Evolutionary conservation across 2,113 vertebrate genomes (phyloP).

Genomic region (Xerus inauris): DNA sequence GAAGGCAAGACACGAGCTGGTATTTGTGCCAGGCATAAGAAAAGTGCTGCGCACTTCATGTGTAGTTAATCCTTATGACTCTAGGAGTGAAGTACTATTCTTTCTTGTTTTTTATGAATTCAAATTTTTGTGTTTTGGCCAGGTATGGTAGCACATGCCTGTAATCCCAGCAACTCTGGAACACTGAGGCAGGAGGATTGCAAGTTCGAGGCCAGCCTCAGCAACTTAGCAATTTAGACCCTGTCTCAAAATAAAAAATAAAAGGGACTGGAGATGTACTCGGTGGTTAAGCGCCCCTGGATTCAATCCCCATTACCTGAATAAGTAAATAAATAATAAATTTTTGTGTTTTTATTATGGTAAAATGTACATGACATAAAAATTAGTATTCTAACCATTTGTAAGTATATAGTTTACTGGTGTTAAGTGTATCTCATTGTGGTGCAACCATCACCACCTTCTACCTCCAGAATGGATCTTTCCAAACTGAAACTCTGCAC

Average conservation of each 20-base stretch:
- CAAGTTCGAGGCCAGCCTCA: too few relatives aligned
- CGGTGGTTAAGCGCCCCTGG: too few relatives aligned
- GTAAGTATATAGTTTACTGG: neutral
- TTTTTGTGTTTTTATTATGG: neutral
- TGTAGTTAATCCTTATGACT: neutral
- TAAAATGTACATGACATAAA: neutral
- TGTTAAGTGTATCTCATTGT: neutral
- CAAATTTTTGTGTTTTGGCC: too few relatives aligned
- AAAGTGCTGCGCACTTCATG: fast-evolving
- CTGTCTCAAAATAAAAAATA: too few relatives aligned
- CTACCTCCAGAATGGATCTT: neutral
- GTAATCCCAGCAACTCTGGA: too few relatives aligned
- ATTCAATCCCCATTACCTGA: too few relatives aligned
- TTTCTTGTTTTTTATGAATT: neutral
- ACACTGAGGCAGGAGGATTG: too few relatives aligned
- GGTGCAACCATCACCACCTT: neutral
- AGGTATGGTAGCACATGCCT: too few relatives aligned
- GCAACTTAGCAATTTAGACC: too few relatives aligned
- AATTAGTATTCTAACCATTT: neutral
- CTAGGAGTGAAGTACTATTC: neutral
- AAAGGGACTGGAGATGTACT: too few relatives aligned
- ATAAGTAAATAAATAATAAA: neutral
- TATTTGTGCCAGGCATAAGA: neutral
- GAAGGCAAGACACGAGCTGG: neutral
- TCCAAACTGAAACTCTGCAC: neutral